Evolutionary conservation across 2,888 invertebrate species (phyloP), one percentile per base, ranked within the genome.

Genomic region (Pelosia muscerda): DNA sequence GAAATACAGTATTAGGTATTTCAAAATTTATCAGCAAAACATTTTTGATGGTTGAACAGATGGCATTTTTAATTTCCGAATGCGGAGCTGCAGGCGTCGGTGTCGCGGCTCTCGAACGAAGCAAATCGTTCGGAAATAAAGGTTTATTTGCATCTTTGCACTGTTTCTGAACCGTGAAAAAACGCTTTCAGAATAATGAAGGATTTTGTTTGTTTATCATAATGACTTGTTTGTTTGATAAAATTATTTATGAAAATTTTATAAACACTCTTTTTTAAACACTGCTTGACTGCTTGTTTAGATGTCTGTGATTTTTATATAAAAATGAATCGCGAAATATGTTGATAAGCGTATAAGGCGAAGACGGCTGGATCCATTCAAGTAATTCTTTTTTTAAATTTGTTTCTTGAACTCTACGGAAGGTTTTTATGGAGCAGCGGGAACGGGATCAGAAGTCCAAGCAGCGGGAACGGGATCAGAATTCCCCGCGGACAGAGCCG

Each of bases 41-140:
- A 73, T 63, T 72, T 71, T 65, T 69, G 76, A 74, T 73, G 67
- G 58, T 2, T 73, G 76, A 71, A 63, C 81, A 76, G 77, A 78
- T 77, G 79, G 76, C 74, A 79, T 76, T 81, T 81, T 81, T 79
- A 79, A 81, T 81, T 81, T 81, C 79, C 76, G 77, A 71, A 69
- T 55, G 65, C 69, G 61, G 72, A 69, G 69, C 54, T 66, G 70
- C 73, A 70, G 71, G 63, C 65, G 38, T 15, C 15, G 13, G 23
- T 56, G 23, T 56, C 56, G 31, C 61, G 42, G 64, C 68, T 63
- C 63, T 66, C 68, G 64, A 67, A 72, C 71, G 71, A 69, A 65
- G 71, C 83, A 79, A 77, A 82, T 84, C 81, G 76, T 71, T 75
- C 67, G 78, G 77, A 69, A 74, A 74, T 74, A 76, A 79, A 70